A percentile compares a stretch with the other conserved stretches of the same genome.
phyloP scores from a whole-genome alignment of 1,140 invertebrate genomes.

The Spodoptera frugiperda region DNA sequence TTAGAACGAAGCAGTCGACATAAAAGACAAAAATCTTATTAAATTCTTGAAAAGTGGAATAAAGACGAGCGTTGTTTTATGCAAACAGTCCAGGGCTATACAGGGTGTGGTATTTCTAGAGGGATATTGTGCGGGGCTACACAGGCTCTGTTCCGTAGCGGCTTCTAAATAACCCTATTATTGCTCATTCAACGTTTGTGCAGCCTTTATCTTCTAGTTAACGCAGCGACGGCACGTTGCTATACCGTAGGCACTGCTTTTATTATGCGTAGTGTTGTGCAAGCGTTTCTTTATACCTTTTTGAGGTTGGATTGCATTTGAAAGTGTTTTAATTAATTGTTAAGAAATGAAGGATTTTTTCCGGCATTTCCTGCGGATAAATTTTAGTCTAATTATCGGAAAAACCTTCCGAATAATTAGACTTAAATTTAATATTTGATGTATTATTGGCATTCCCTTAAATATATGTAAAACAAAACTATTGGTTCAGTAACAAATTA shows the following conservation, averaged over 20 bases:
- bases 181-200: constrained; percentile 49
- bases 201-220: constrained; percentile 52
- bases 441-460: no score
- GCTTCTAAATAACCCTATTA: constrained; percentile 49
- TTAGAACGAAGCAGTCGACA: no score
- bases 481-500: no score
- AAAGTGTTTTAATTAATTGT: no score
- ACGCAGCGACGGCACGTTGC: constrained; percentile 24
- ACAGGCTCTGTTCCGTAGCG: background rate
- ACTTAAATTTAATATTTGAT: no score
- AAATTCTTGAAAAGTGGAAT: background rate
- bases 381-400: no score
- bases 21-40: background rate
- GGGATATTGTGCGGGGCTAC: background rate
- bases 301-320: no score
- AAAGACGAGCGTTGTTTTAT: background rate
- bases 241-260: constrained; percentile 11
- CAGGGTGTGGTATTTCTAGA: background rate
- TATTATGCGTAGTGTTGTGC: constrained; percentile 29
- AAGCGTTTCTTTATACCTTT: background rate
- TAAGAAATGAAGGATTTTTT: no score
- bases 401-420: no score
- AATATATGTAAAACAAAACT: no score
- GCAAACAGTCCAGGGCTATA: constrained; percentile 6
- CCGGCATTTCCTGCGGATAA: no score